phyloP scores from a whole-genome alignment of 2,888 invertebrate species.

The Drosophila setosimentum region DNA sequence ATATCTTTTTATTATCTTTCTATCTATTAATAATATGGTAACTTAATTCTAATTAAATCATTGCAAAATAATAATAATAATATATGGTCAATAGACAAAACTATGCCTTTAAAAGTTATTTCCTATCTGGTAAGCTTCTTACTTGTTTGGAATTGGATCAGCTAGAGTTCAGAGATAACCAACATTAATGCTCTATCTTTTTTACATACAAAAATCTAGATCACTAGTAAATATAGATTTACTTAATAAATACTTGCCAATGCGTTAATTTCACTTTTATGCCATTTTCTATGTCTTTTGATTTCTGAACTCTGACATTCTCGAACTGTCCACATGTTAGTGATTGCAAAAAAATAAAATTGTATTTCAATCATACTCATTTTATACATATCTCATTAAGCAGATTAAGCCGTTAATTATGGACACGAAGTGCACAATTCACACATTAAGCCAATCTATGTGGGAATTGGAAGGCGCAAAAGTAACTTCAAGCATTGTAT shows the following conservation, averaged over 20 bases:
- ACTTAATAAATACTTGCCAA: background rate
- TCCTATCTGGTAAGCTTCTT: too few relatives aligned
- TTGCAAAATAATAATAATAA: background rate
- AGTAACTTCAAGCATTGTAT: conserved; percentile 30
- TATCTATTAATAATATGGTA: background rate
- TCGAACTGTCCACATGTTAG: conserved; percentile 5
- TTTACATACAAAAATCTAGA: background rate
- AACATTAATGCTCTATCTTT: background rate
- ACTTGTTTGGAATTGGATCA: background rate
- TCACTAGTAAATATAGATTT: background rate
- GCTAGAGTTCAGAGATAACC: fast-evolving
- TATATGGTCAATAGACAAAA: too few relatives aligned
- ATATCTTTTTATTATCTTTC: too few relatives aligned
- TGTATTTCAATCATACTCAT: conserved; percentile 4
- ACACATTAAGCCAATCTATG: conserved; percentile 41
- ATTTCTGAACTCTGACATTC: background rate
- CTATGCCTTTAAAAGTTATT: too few relatives aligned
- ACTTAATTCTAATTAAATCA: background rate
- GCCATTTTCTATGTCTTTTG: background rate
- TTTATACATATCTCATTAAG: conserved; percentile 35
- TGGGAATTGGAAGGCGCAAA: conserved; percentile 35
- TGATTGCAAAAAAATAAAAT: conserved; percentile 11
- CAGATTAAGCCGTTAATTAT: conserved; percentile 33
- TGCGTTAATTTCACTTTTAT: background rate
- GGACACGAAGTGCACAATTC: conserved; percentile 36